Base-by-base conservation (phyloP, 2,797 vertebrate genomes). In the Kryptolebias ocellatus region DNA sequence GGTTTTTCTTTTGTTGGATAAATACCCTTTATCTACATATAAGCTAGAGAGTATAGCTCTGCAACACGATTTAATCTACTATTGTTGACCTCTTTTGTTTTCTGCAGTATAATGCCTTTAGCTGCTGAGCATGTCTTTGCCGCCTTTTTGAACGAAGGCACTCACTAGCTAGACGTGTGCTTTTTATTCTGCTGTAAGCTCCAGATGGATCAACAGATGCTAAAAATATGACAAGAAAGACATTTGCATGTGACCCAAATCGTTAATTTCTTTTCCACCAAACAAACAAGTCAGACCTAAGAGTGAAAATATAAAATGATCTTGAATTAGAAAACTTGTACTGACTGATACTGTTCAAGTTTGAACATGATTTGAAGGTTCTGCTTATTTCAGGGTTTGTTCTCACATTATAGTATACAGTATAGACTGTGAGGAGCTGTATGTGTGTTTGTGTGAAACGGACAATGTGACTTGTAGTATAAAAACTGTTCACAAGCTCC, bases 161-260 rank as follows among this genome's bases (percentile, higher is more conserved):
- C 90, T 91, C 92, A 90, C 90, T 86, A 56, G 67, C 78, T 60
- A 72, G 75, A 77, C 91, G 90, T 92, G 93, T 93, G 88, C 87
- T 90, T 86, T 90, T 91, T 87, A 90, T 90, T 90, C 86, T 78
- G 81, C 82, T 84, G 80, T 60, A 18, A 83, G 80, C 89, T 93
- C 92, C 94, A 94, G 93, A 94, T 94, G 93, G 93, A 93, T 91
- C 85, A 91, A 93, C 92, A 94, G 92, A 94, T 94, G 93, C 91
- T 92, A 88, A 85, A 92, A 93, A 90, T 89, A 91, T 89, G 86
- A 91, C 84, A 87, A 91, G 81, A 86, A 87, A 89, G 86, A 90
- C 79, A 89, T 93, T 93, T 92, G 90, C 92, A 89, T 94, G 85
- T 94, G 94, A 94, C 93, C 94, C 87, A 88, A 92, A 93, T 94